Evolutionary conservation across 30 jellyfish, hydroid and myxozoan genomes (phyloP), one percentile per base, ranked within the genome.

Genomic region (Morbakka virulenta): DNA sequence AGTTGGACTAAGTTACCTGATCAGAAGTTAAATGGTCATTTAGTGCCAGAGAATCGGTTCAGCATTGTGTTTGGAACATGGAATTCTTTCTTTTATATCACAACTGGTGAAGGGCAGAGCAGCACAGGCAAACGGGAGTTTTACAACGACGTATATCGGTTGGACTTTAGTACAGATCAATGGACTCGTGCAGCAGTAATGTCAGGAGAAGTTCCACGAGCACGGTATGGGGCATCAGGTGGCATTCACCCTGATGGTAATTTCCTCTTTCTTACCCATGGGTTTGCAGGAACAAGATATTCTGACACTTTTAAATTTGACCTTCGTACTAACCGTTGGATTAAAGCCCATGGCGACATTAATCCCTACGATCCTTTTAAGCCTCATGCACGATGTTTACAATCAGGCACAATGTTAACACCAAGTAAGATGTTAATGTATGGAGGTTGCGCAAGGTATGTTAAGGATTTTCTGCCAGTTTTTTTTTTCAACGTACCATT

Each of bases 361-460:
- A 84, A 77, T 41, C 89, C 79, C 47, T 84, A 84, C 82, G 52
- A 48, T 28, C 86, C 84, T 22, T 69, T 48, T 33, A 52, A 57
- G 69, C 95, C 95, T 23, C 86, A 84, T 65, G 88, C 88, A 35
- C 75, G 95, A 62, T 84, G 69, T 65, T 66, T 52, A 14, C 95
- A 74, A 47, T 61, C 78, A 1, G 67, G 87, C 26, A 79, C 70
- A 3, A 28, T 63, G 34, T 47, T 84, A 29, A 65, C 95, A 11
- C 79, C 47, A 2, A 50, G 70, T 33, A 48, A 32, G 35, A 29
- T 84, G 48, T 61, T 84, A 23, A 64, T 75, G 69, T 84, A 48
- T 34, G 95, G 95, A 14, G 95, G 95, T 24, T 84, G 95, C 70
- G 35, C 71, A 34, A 80, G 91, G 91, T 80, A 64, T 0, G 64